Evolutionary conservation across 2,113 vertebrate species (phyloP).

Genomic region (Xiphorhynchus elegans): DNA sequence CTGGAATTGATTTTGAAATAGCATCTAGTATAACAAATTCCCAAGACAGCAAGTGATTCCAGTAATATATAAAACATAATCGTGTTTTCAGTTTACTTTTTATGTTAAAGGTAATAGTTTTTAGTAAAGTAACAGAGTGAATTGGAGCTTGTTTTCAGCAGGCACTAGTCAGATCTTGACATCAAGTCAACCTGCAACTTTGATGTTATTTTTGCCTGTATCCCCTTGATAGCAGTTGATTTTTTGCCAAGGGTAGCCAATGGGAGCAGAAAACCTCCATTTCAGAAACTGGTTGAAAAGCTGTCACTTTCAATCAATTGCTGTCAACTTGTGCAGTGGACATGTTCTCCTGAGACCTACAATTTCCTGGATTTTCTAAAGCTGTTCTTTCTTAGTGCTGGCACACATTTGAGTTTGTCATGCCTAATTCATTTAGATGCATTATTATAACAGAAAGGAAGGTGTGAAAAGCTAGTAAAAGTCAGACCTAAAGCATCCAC

Average conservation of each 20-base stretch:
- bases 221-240: neutral
- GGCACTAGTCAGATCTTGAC: neutral
- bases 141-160: neutral
- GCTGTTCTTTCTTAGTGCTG: neutral
- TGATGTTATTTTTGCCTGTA: neutral
- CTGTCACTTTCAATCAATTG: neutral
- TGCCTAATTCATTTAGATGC: neutral
- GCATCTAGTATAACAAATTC: neutral
- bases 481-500: neutral
- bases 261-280: neutral
- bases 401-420: neutral
- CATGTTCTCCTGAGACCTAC: fast-evolving
- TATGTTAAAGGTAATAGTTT: neutral
- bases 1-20: slow-evolving; percentile 47
- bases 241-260: neutral
- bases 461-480: neutral
- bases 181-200: neutral
- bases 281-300: neutral
- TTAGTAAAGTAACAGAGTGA: neutral
- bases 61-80: neutral
- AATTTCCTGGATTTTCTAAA: neutral
- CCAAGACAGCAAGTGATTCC: neutral
- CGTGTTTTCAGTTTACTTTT: neutral
- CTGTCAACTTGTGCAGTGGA: neutral
- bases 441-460: neutral